Base-by-base conservation (phyloP, 2,113 vertebrate species). In the Mugil cephalus region DNA sequence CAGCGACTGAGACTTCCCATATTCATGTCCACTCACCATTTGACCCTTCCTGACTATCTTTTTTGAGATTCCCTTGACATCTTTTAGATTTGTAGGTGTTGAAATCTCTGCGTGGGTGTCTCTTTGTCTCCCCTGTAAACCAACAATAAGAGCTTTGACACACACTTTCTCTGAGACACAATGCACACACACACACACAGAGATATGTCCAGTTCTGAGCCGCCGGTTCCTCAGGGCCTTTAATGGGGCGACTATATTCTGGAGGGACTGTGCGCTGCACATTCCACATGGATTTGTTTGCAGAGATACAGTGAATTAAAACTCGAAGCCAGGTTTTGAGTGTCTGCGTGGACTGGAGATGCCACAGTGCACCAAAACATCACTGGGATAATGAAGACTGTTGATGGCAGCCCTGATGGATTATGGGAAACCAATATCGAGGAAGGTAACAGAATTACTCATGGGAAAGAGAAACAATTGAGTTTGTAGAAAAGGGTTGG, bases 81-180 rank as follows among this genome's bases (percentile, higher is more conserved):
- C 21, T 50, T 47, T 10, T 19, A 43, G 15, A 51, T 18, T 52
- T 72, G 50, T 66, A 10, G 40, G 15, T 55, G 30, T 15, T 64
- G 40, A 72, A 18, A 15, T 17, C 43, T 70, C 17, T 17, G n/a
- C 18, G 24, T 74, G 14, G 15, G 7, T 69, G 47, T 53, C 67
- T 81, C 72, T 88, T 80, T 87, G 78, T 88, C 61, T 81, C 14
- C 55, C 46, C 21, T 79, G 62, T 69, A 65, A 72, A 76, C 17
- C 50, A 84, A 90, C 88, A 91, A 91, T 89, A 74, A 74, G 48
- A 77, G 77, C 85, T 74, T 90, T 91, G 80, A 87, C 77, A 83
- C 82, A 79, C 61, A 64, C 52, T 61, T 21, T 46, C 34, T 48
- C n/a, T 55, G 36, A 36, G 40, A 34, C 64, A 60, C 7, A n/a